Conservation (phyloP, 2,888 invertebrate genomes). For the Oasisia sp. region DNA sequence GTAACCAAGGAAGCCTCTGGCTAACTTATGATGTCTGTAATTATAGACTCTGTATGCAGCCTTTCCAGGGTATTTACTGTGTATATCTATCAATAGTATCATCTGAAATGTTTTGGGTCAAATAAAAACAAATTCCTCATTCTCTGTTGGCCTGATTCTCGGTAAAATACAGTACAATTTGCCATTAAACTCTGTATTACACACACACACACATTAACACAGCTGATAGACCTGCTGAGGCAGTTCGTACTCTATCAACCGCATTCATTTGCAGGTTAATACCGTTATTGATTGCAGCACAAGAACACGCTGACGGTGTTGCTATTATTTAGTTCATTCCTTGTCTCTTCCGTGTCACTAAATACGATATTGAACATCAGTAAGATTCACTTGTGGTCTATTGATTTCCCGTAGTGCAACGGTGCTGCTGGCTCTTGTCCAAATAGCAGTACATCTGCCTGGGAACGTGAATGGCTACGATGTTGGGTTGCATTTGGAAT, state of each 20-base stretch:
- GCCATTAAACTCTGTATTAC: too few species aligned
- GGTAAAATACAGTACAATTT: too few species aligned
- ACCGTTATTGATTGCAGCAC: background rate
- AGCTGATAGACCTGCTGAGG: background rate
- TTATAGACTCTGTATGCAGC: too few species aligned
- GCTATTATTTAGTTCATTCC: conserved; percentile 27
- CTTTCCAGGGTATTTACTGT: too few species aligned
- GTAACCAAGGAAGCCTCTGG: too few species aligned
- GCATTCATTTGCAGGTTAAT: background rate
- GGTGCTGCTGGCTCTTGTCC: background rate
- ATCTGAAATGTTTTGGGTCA: too few species aligned
- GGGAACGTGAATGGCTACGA: background rate
- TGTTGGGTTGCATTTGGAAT: background rate
- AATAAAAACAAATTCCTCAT: too few species aligned
- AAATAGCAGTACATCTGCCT: background rate
- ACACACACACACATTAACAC: background rate
- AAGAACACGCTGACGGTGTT: background rate
- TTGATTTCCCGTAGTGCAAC: background rate
- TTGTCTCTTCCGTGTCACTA: conserved; percentile 49
- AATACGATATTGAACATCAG: background rate
- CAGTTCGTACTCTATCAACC: background rate
- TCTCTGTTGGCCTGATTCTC: too few species aligned
- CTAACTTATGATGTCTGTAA: too few species aligned
- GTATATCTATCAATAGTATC: too few species aligned
- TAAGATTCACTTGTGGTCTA: background rate